Conservation (phyloP, 2,113 vertebrate genomes). For the Scomber colias region DNA sequence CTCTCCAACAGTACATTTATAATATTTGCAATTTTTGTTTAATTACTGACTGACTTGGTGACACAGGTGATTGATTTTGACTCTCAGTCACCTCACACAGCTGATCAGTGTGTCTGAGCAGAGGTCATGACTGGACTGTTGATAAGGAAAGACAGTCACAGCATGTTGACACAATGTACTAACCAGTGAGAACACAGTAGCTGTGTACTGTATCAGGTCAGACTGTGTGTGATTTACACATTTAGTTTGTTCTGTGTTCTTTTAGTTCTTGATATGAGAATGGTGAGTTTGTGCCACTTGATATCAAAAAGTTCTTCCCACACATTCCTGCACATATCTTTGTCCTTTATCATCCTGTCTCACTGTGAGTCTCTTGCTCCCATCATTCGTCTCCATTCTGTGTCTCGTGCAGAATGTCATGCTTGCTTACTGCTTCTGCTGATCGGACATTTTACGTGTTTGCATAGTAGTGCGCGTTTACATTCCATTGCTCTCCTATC, state of each 20-base stretch:
- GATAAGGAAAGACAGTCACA: conserved; percentile 51
- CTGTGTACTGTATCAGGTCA: conserved; percentile 8
- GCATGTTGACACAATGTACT: conserved; percentile 51
- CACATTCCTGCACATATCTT: neutral
- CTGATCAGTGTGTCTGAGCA: conserved; percentile 36
- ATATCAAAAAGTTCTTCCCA: conserved; percentile 10
- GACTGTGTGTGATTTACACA: conserved; percentile 27
- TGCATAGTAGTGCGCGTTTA: conserved; percentile 36
- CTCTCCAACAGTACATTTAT: neutral
- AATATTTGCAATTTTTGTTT: neutral
- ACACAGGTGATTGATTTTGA: conserved; percentile 21
- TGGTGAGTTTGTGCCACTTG: neutral
- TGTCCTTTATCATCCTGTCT: neutral
- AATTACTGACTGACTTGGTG: neutral
- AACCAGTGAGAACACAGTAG: conserved; percentile 35
- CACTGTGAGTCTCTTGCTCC: neutral
- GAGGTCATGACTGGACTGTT: conserved; percentile 52
- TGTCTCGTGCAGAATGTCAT: neutral
- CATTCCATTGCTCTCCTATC: conserved; percentile 28
- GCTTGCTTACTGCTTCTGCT: conserved; percentile 7
- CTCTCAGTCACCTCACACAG: conserved; percentile 32
- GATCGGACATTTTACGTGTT: conserved; percentile 11
- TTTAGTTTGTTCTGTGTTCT: conserved; percentile 29
- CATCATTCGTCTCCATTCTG: neutral
- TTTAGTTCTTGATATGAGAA: neutral